Base-by-base conservation (phyloP, 2,888 invertebrate species). In the Criorhina ranunculi region DNA sequence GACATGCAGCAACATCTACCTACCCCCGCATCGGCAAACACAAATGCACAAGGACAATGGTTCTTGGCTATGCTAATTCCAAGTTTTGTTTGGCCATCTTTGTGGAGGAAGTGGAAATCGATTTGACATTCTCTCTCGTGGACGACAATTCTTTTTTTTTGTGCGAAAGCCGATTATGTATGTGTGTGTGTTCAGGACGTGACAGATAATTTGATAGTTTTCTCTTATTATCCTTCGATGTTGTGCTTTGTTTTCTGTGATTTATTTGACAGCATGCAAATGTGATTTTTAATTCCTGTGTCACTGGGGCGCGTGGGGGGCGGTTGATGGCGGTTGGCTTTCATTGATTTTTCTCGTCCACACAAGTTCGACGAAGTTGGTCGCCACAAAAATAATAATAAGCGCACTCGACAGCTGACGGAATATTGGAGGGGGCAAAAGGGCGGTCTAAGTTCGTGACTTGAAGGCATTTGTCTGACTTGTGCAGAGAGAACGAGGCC, bases 51-150 rank as follows among this genome's bases (percentile, higher is more conserved):
- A 85, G 73, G 79, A 75, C 85, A 80, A 70, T 80, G 80, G 85
- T 80, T 80, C 75, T 70, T 70, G 85, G 85, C 79, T 80, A 85
- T 85, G 85, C 85, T 85, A 85, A 85, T 85, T 85, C 66, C 46
- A 70, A 80, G 70, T 80, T 24, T 80, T 77, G 70, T 53, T 73
- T 57, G 60, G 69, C 79, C 73, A 80, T 80, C 66, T 72, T n/a
- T n/a, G n/a, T 60, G 49, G 60, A 49, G 8, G 72, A 78, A 79
- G 72, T 79, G 73, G 66, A 75, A 73, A 78, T 83, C 83, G 78
- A 83, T 83, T 83, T 83, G 83, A 83, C 83, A 79, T 78, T 66
- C 64, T 70, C 66, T 64, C 55, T 46, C 49, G 31, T 64, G 44
- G 51, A 37, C 49, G 44, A 70, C 40, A 37, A n/a, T 75, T 8